Evolutionary conservation across 2,797 vertebrate species (phyloP).

Genomic region (Anguilla anguilla): DNA sequence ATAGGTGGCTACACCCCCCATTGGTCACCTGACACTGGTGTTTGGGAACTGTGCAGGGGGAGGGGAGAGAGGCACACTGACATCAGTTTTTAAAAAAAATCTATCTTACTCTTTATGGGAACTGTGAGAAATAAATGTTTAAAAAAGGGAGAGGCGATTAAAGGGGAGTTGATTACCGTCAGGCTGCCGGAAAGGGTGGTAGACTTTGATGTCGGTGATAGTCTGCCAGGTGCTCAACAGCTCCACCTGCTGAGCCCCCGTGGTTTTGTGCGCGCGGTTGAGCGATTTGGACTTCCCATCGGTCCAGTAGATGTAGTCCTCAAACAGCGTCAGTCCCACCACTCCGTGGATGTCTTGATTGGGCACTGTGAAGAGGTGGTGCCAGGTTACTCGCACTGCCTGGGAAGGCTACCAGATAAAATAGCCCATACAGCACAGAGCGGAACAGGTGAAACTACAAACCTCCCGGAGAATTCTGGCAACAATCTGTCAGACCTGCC

Average conservation of each 20-base stretch:
- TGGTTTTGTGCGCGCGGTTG: conserved; percentile 93
- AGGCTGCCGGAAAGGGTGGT: conserved; percentile 94
- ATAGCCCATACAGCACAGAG: conserved; percentile 57
- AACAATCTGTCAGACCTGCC: conserved; percentile 54
- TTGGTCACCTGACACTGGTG: conserved; percentile 92
- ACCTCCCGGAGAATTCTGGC: conserved; percentile 57
- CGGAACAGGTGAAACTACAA: conserved; percentile 56
- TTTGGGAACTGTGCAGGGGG: conserved; percentile 78
- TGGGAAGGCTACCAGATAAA: conserved; percentile 65
- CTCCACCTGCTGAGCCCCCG: conserved; percentile 83
- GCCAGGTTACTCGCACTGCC: conserved; percentile 62
- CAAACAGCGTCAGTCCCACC: conserved; percentile 94
- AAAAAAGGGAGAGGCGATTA: background rate
- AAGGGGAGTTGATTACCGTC: conserved; percentile 81
- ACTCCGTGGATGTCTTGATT: conserved; percentile 93
- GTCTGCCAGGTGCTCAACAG: conserved; percentile 97
- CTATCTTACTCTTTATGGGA: background rate
- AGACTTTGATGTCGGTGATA: conserved; percentile 97
- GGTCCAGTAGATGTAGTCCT: conserved; percentile 98
- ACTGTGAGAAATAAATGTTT: background rate
- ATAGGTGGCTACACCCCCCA: conserved; percentile 96
- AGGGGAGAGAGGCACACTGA: background rate
- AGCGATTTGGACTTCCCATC: conserved; percentile 98
- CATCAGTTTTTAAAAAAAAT: background rate
- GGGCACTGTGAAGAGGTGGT: conserved; percentile 81